phyloP scores from a whole-genome alignment of 1,140 invertebrate species.

The Melanaphis sacchari region DNA sequence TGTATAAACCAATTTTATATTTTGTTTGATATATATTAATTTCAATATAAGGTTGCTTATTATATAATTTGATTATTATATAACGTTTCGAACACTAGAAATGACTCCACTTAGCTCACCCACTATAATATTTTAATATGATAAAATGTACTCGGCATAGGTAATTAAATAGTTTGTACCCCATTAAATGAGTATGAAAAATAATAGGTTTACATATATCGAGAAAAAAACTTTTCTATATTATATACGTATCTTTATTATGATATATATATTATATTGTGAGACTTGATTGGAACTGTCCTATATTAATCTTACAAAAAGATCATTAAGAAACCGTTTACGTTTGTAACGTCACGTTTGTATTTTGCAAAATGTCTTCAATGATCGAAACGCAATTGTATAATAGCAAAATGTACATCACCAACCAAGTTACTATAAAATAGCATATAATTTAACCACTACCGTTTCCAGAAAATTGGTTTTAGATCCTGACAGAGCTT shows the following conservation, averaged over 20 bases:
- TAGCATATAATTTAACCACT: not conserved
- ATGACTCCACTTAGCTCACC: not conserved
- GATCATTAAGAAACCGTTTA: not conserved
- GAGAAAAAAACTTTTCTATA: not conserved
- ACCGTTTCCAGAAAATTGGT: not conserved
- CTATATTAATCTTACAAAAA: not conserved
- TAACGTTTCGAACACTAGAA: not conserved
- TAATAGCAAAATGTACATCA: not conserved
- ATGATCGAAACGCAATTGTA: not conserved
- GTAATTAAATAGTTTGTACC: not conserved
- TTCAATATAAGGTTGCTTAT: not conserved
- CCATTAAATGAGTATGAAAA: not conserved
- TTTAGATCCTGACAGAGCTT: not conserved
- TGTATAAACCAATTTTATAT: slow-evolving; percentile 17
- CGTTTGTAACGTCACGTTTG: not conserved
- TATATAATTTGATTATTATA: not conserved
- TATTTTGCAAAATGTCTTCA: not conserved
- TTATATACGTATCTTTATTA: not conserved
- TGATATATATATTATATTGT: not conserved
- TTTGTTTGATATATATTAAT: not conserved
- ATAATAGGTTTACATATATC: not conserved
- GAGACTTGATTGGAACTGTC: not conserved
- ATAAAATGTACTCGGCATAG: not conserved
- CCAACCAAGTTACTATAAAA: not conserved
- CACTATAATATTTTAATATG: not conserved